These are phyloP conservation scores for Catostomus latipinnis DNA, from an alignment of 2,797 vertebrate species.

Conservation along the genomic window DNA sequence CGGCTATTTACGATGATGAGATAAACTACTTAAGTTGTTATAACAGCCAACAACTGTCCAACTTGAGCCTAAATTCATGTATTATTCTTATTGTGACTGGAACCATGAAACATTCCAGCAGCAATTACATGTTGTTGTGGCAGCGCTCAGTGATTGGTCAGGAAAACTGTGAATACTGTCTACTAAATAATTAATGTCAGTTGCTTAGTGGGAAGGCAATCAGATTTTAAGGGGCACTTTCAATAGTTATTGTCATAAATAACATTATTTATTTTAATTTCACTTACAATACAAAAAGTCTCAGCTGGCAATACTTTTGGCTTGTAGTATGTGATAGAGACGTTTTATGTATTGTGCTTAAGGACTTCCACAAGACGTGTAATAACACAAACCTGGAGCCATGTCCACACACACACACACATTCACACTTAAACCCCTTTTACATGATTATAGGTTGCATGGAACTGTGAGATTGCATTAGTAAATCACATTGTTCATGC, in stretches of 20 bases:
- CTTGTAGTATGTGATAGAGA: background rate
- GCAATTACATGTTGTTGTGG: no score
- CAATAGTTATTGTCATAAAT: background rate
- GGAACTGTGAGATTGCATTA: conserved; percentile 24
- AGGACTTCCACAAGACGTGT: conserved; percentile 6
- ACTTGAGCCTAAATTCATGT: no score
- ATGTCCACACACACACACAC: background rate
- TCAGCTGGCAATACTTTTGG: background rate
- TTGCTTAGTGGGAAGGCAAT: no score
- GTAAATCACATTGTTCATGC: conserved; percentile 33
- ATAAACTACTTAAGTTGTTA: no score
- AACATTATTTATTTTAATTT: conserved; percentile 1
- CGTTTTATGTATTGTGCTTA: conserved; percentile 17
- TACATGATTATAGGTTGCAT: conserved; percentile 29
- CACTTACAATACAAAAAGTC: background rate
- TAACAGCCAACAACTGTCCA: no score
- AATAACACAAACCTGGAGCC: background rate
- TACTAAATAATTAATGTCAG: no score
- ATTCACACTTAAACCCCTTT: conserved; percentile 18
- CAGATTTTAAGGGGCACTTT: background rate
- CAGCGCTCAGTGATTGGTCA: no score
- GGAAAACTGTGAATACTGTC: no score
- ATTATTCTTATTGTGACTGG: no score
- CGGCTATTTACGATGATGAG: no score
- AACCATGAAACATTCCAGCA: no score